Conservation (phyloP, 2,113 vertebrate species). For the Haplochromis burtoni region DNA sequence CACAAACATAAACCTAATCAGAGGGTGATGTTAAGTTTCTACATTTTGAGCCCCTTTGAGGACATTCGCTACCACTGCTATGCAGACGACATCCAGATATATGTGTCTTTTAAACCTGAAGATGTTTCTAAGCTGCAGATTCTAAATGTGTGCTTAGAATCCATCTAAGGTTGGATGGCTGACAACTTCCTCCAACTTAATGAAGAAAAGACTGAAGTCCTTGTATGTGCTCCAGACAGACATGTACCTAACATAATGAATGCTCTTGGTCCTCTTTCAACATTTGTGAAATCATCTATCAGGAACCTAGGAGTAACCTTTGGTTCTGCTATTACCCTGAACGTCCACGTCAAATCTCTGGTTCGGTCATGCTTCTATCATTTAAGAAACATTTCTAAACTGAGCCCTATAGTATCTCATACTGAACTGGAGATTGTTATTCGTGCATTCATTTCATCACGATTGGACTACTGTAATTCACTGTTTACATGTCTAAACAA, state of each 20-base stretch:
- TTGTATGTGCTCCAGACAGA: neutral
- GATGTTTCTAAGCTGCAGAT: neutral
- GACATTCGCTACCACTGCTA: neutral
- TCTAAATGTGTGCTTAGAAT: neutral
- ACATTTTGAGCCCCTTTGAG: neutral
- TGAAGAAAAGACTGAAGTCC: neutral
- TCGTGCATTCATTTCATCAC: neutral
- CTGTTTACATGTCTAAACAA: neutral
- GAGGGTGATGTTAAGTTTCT: neutral
- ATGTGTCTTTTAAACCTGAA: neutral
- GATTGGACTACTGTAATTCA: neutral
- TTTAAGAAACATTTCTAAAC: neutral
- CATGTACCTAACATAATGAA: neutral
- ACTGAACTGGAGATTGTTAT: neutral
- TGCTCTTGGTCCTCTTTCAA: neutral
- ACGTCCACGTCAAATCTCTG: neutral
- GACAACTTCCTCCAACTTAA: neutral
- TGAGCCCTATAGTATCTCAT: accelerated
- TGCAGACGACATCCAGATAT: neutral
- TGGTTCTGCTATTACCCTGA: neutral
- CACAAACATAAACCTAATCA: neutral
- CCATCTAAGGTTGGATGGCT: neutral
- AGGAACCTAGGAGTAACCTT: neutral
- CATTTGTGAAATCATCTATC: neutral
- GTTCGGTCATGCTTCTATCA: neutral